phyloP scores from a whole-genome alignment of 2,888 invertebrate species.

The Endotricha flammealis region DNA sequence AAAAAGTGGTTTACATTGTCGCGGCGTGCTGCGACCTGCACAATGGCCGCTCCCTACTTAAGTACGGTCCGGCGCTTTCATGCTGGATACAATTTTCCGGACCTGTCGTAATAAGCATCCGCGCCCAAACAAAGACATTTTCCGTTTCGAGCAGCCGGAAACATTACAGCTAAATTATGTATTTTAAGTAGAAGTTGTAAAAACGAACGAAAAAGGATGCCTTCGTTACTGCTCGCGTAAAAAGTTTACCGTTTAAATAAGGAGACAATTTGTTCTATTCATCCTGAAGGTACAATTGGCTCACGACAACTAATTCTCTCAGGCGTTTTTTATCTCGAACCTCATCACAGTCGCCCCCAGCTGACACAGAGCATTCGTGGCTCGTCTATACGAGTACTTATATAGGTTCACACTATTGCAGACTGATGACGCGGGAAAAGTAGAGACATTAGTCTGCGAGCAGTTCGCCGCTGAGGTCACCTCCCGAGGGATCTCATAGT shows the following conservation, averaged over 20 bases:
- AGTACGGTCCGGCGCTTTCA: conserved; percentile 64
- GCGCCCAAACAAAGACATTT: conserved; percentile 65
- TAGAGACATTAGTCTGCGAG: conserved; percentile 41
- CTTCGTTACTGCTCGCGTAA: neutral
- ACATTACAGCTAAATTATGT: conserved; percentile 54
- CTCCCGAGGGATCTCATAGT: conserved; percentile 40
- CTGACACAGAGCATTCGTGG: conserved; percentile 22
- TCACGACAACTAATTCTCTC: conserved; percentile 19
- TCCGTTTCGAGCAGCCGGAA: conserved; percentile 54
- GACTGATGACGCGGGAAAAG: conserved; percentile 49
- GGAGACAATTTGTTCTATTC: conserved; percentile 8
- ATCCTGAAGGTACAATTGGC: conserved; percentile 13
- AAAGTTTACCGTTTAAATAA: neutral
- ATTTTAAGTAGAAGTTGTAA: conserved; percentile 44
- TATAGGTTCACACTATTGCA: conserved; percentile 26
- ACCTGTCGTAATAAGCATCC: conserved; percentile 65
- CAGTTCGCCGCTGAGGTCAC: conserved; percentile 40
- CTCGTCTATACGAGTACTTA: conserved; percentile 14
- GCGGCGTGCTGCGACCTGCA: conserved; percentile 41
- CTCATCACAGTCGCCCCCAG: conserved; percentile 26
- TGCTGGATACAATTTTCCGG: conserved; percentile 57
- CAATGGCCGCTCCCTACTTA: conserved; percentile 57
- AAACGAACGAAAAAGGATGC: conserved; percentile 24
- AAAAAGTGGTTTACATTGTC: conserved; percentile 61
- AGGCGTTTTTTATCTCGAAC: conserved; percentile 28